Percentiles rank a stretch among this genome's conserved stretches.
These are phyloP conservation scores for Malurus leucopterus DNA, from an alignment of 2,797 vertebrate species.

Conservation along the genomic window DNA sequence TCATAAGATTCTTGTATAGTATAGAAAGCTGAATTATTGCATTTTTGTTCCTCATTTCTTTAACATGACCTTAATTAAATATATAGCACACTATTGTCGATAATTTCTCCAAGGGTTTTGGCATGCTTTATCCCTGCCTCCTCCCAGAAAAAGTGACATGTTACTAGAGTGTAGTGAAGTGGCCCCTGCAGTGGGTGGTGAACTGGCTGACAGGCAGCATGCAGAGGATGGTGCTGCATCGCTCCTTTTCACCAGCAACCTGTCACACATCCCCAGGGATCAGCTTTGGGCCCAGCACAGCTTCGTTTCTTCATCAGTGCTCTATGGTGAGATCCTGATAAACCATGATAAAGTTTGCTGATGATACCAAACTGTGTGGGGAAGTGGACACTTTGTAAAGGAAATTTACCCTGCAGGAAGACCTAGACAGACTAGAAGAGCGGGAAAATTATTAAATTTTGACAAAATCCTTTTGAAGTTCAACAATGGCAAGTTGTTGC, in stretches of 20 bases:
- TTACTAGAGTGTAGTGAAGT: not conserved
- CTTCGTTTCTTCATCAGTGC: not conserved
- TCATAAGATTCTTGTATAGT: not conserved
- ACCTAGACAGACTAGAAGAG: not conserved
- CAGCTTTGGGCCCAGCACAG: not conserved
- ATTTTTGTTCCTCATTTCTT: constrained; percentile 13
- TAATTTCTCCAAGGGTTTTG: not conserved
- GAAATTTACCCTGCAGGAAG: not conserved
- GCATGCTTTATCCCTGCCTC: not conserved
- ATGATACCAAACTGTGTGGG: not conserved
- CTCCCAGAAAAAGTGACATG: not conserved
- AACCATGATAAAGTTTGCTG: not conserved
- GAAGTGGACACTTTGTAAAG: not conserved
- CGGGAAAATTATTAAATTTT: no score
- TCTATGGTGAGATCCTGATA: not conserved
- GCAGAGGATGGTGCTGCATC: not conserved
- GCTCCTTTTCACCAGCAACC: not conserved
- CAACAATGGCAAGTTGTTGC: not conserved
- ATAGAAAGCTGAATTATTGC: not conserved
- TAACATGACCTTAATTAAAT: not conserved
- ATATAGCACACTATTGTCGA: not conserved
- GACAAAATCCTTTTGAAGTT: not conserved
- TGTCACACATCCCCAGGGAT: not conserved
- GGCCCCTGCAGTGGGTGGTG: not conserved
- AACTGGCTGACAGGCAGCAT: not conserved